These are phyloP conservation scores for Clunio marinus DNA, from an alignment of 2,888 invertebrate genomes.

Conservation along the genomic window DNA sequence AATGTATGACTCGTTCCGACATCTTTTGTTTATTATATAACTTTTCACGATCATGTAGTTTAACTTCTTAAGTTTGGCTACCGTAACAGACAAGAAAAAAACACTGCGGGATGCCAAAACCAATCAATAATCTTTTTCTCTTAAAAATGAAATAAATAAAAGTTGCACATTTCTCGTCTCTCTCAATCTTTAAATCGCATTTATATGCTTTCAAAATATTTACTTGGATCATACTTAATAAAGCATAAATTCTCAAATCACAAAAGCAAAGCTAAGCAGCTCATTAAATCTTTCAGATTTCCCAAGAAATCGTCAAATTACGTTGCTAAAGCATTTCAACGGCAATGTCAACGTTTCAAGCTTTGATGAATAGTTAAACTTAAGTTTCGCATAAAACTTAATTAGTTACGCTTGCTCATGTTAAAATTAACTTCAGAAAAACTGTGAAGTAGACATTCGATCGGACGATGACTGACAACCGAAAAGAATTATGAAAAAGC, in stretches of 20 bases:
- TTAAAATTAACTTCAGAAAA: background rate
- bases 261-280: background rate
- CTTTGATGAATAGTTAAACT: background rate
- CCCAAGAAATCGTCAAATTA: background rate
- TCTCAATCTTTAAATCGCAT: background rate
- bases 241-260: background rate
- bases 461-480: background rate
- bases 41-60: slow-evolving; percentile 22
- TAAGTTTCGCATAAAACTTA: background rate
- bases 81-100: slow-evolving; percentile 18
- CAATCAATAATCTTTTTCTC: slow-evolving; percentile 19
- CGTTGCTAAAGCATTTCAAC: background rate
- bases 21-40: slow-evolving; percentile 17
- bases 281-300: background rate
- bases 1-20: background rate
- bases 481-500: background rate
- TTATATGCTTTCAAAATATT: background rate
- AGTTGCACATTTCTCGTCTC: background rate
- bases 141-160: background rate
- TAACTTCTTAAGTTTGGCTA: slow-evolving; percentile 29
- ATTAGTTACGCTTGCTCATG: background rate
- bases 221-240: background rate
- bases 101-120: slow-evolving; percentile 29
- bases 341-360: background rate
- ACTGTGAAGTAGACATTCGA: too few species aligned